phyloP scores from a whole-genome alignment of 64 coral and sea anemone genomes.

The Actinia equina region DNA sequence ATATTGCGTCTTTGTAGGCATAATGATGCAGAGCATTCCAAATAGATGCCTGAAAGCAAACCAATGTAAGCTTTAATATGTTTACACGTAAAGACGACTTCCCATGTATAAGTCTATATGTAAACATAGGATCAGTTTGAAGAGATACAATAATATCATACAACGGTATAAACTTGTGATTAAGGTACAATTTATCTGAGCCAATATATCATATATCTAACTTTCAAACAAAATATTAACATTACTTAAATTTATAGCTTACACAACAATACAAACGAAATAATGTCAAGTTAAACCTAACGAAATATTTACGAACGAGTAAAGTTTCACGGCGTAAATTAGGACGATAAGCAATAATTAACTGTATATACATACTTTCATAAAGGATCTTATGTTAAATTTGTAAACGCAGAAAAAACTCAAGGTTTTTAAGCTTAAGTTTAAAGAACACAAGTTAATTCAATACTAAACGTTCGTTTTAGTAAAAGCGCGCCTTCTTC shows the following conservation, averaged over 20 bases:
- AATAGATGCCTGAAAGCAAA: conserved; percentile 73
- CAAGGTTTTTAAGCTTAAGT: too few relatives aligned
- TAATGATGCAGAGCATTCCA: conserved; percentile 98
- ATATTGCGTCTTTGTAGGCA: conserved; percentile 89
- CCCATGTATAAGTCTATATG: not conserved
- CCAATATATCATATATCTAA: too few relatives aligned
- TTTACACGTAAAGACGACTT: too few relatives aligned
- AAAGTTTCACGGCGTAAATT: not conserved
- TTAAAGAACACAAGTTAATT: not conserved
- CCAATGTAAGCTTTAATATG: not conserved
- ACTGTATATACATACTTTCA: not conserved
- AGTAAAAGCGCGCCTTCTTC: not conserved
- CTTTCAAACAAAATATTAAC: too few relatives aligned
- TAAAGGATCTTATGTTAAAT: not conserved
- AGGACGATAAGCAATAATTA: not conserved
- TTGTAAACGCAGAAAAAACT: not conserved
- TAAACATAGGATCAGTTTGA: not conserved
- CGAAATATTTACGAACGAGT: not conserved
- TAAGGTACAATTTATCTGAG: not conserved
- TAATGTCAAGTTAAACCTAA: not conserved
- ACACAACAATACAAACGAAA: not conserved
- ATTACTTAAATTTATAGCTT: not conserved
- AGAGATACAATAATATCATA: not conserved
- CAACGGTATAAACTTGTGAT: not conserved
- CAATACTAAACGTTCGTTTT: not conserved